Evolutionary conservation across 2,113 vertebrate genomes (phyloP).

Genomic region (Epinephelus fuscoguttatus): DNA sequence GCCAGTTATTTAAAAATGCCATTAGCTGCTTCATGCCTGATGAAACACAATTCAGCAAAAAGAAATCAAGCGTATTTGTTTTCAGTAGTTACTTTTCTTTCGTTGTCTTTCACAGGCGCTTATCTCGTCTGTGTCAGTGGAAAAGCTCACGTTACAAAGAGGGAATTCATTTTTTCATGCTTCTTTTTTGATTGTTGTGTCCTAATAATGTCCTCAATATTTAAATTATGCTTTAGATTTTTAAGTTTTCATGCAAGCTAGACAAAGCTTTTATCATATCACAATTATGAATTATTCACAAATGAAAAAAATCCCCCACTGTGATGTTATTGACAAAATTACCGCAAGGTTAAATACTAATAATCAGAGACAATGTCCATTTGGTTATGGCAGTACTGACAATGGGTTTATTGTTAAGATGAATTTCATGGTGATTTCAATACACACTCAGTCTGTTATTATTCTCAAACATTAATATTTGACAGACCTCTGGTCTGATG

Average conservation of each 20-base stretch:
- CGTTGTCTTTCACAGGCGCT: too few relatives aligned
- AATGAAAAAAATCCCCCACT: slow-evolving; percentile 43
- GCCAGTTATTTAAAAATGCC: background rate
- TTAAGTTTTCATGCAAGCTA: background rate
- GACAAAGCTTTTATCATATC: slow-evolving; percentile 54
- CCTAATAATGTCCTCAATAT: background rate
- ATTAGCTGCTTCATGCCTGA: too few relatives aligned
- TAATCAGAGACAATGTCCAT: slow-evolving; percentile 14
- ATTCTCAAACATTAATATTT: slow-evolving; percentile 18
- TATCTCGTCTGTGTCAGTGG: too few relatives aligned
- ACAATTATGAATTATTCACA: slow-evolving; percentile 13
- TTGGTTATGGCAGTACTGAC: slow-evolving; percentile 16
- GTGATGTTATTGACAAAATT: slow-evolving; percentile 44
- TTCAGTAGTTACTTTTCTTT: too few relatives aligned
- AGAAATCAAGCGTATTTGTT: too few relatives aligned
- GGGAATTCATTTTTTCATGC: too few relatives aligned
- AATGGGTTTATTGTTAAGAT: slow-evolving; percentile 5
- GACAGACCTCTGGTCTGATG: slow-evolving; percentile 8
- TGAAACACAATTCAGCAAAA: too few relatives aligned
- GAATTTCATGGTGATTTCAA: slow-evolving; percentile 3
- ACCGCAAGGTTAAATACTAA: slow-evolving; percentile 27
- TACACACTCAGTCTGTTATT: slow-evolving; percentile 3
- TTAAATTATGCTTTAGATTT: background rate
- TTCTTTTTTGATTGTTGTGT: background rate
- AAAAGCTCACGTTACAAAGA: too few relatives aligned